phyloP scores from a whole-genome alignment of 2,888 invertebrate species.

The Orthonevra nobilis region DNA sequence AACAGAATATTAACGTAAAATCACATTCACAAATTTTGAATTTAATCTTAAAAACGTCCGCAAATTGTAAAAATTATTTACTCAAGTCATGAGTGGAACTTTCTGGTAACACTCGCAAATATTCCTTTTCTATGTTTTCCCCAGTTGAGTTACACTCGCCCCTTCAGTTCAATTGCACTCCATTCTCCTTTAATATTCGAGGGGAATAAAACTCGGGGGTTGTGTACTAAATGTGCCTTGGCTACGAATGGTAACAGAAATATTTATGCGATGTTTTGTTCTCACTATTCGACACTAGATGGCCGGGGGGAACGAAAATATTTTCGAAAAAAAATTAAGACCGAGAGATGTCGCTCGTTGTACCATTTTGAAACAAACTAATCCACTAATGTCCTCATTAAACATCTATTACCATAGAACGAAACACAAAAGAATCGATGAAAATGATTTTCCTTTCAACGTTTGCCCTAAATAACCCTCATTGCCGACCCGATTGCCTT shows the following conservation, averaged over 20 bases:
- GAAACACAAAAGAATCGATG: too few relatives aligned
- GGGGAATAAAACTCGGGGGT: not conserved
- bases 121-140: conserved; percentile 36
- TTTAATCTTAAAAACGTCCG: too few relatives aligned
- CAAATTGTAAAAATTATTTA: too few relatives aligned
- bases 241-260: conserved; percentile 22
- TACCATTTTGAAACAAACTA: conserved; percentile 37
- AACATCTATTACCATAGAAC: too few relatives aligned
- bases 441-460: not conserved
- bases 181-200: not conserved
- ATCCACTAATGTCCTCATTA: too few relatives aligned
- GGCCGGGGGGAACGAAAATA: not conserved
- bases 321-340: too few relatives aligned
- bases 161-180: conserved; percentile 20
- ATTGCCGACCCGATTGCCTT: not conserved
- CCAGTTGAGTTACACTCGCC: not conserved
- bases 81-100: not conserved
- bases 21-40: too few relatives aligned
- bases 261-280: conserved; percentile 7
- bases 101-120: conserved; percentile 27
- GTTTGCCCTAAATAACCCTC: not conserved
- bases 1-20: too few relatives aligned
- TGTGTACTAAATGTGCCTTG: conserved; percentile 36
- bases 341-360: conserved; percentile 26
- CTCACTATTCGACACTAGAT: conserved; percentile 17